Base-by-base conservation (phyloP, 2,888 invertebrate species). In the Eurois occulta region DNA sequence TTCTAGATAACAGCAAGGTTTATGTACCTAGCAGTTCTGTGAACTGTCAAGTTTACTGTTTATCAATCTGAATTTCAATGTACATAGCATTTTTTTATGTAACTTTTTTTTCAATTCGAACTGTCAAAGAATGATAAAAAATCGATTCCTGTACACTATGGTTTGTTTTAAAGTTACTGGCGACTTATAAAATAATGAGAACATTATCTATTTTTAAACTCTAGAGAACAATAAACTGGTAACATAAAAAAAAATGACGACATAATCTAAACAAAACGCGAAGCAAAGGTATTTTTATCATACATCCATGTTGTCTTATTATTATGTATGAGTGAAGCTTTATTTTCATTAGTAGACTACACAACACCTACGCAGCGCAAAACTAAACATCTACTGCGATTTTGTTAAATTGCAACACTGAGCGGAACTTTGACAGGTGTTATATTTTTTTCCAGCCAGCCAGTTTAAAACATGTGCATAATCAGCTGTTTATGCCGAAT, bases 321-420 rank as follows among this genome's bases (percentile, higher is more conserved):
- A 72, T 72, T 83, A 84, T 71, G 75, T 83, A 84, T 71, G 75
- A 84, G 58, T 78, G 66, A 79, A 75, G 62, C 67, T 85, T 80
- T 83, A 81, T 83, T 83, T 83, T 78, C 73, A 82, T 72, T 85
- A 77, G 71, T 72, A 86, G 84, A 86, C 83, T 83, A 85, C 69
- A 85, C 80, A 83, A 76, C 76, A 64, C 87, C 83, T 64, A 81
- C 87, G 68, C 74, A 35, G 8, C 41, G 1, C 13, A 67, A 77
- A 83, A 64, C 64, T 62, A 73, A 62, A 79, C 77, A 71, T 67
- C 46, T 60, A 74, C 62, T 43, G 46, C 62, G 46, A 73, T 80
- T 85, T 77, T 71, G 38, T 72, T 84, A 73, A 65, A 80, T 76
- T 73, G 68, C 62, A 80, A 83, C 70, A 76, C 81, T 48, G 72